Evolutionary conservation across 2,113 vertebrate genomes (phyloP), one percentile per base, ranked within the genome.

Genomic region (Rhynchomys soricoides): DNA sequence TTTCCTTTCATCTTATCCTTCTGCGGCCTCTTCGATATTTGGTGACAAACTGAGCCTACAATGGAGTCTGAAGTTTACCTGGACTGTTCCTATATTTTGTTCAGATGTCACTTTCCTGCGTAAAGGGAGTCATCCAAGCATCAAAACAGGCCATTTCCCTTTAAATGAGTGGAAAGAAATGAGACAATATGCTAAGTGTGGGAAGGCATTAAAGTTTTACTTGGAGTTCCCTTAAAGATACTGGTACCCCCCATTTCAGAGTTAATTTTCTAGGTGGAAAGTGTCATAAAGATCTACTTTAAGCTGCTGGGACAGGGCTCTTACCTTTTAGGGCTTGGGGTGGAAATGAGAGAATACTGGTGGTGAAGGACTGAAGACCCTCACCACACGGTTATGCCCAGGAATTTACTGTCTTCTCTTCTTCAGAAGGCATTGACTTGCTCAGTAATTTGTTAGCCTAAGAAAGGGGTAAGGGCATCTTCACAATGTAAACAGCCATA

Each of bases 1-100:
- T 66, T 81, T n/a, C 89, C 94, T 96, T 97, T 97, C 48, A 94
- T 97, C 93, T 90, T 81, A 62, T 73, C 81, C 26, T 95, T 71
- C 75, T 79, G 81, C 4, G n/a, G 90, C 73, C 55, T 57, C 81
- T 62, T 92, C 17, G 0, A 31, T 52, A 50, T 75, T 95, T 87
- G 82, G 96, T 85, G 86, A 91, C 22, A 71, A 71, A 83, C 66
- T 40, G 29, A 45, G 19, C 52, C 95, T 55, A 22, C 68, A 52
- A 78, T 8, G 7, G 90, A 75, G 52, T 96, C 92, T 96, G 90
- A 77, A 57, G 57, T 73, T 90, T 34, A 22, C 57, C 50, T 57
- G 48, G 13, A 43, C 19, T 34, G 0, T 57, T 78, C 75, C 66
- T 21, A 40, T 95, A n/a, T 81, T 96, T 92, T 70, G 43, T 82